Evolutionary conservation across 1,140 invertebrate genomes (phyloP).

Genomic region (Pollicipes pollicipes): DNA sequence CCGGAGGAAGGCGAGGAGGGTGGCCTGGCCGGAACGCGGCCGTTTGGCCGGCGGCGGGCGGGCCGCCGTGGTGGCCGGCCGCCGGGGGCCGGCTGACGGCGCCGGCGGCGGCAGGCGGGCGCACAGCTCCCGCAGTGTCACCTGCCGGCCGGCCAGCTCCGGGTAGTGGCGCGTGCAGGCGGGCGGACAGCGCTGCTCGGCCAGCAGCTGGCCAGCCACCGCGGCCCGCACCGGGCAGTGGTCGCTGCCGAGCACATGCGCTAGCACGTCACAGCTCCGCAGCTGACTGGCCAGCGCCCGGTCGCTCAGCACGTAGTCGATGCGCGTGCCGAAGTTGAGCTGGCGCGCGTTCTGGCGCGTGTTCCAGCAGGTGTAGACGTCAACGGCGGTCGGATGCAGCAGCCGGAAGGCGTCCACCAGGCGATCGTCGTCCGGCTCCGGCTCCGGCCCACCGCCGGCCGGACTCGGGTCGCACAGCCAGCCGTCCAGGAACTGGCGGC

Average conservation of each 20-base stretch:
- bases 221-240: conserved; percentile 36
- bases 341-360: conserved; percentile 29
- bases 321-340: conserved; percentile 38
- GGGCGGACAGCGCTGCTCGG: conserved; percentile 24
- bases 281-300: conserved; percentile 20
- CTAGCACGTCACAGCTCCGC: conserved; percentile 25
- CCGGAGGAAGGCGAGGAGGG: not conserved
- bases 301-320: conserved; percentile 38
- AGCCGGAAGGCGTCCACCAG: conserved; percentile 36
- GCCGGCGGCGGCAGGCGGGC: no score
- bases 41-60: not conserved
- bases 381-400: conserved; percentile 28
- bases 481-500: not conserved
- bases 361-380: conserved; percentile 38
- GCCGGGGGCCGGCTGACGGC: conserved; percentile 1
- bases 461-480: not conserved
- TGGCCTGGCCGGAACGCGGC: not conserved
- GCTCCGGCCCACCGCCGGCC: no score
- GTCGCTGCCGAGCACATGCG: conserved; percentile 37
- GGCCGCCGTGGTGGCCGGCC: not conserved
- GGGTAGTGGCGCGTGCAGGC: conserved; percentile 33
- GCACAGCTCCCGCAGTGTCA: conserved; percentile 31
- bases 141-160: conserved; percentile 35
- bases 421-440: not conserved
- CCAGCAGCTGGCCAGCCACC: conserved; percentile 23